These are phyloP conservation scores for Merluccius polli DNA, from an alignment of 2,797 vertebrate genomes.

Conservation along the genomic window DNA sequence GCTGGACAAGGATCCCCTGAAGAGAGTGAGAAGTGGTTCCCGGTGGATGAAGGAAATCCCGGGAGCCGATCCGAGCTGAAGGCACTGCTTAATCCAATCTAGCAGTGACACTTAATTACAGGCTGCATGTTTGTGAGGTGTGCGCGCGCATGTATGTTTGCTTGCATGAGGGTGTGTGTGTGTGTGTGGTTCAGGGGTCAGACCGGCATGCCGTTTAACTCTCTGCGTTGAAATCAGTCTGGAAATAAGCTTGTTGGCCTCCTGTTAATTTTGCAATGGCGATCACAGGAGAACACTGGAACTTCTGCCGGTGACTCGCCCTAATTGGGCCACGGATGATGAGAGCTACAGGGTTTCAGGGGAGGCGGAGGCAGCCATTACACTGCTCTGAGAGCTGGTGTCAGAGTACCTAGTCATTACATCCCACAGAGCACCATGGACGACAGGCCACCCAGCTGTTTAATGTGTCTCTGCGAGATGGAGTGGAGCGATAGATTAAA, in stretches of 20 bases:
- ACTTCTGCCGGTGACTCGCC: neutral
- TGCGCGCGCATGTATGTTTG: slow-evolving; percentile 16
- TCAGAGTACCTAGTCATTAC: neutral
- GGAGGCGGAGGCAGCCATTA: neutral
- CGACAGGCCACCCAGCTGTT: neutral
- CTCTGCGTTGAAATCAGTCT: slow-evolving; percentile 46
- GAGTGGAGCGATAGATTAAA: too few relatives aligned
- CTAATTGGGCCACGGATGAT: neutral
- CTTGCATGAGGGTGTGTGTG: slow-evolving; percentile 13
- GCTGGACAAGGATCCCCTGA: neutral
- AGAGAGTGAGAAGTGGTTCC: slow-evolving; percentile 49
- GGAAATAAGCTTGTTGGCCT: slow-evolving; percentile 35
- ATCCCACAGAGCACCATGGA: neutral
- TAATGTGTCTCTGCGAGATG: neutral
- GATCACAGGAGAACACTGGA: neutral
- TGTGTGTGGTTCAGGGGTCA: slow-evolving; percentile 4
- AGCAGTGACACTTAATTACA: slow-evolving; percentile 69
- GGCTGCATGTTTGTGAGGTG: too few relatives aligned
- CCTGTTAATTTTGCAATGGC: neutral
- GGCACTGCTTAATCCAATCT: slow-evolving; percentile 68
- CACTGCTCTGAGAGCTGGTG: neutral
- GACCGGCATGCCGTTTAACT: slow-evolving; percentile 26
- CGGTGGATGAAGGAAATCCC: neutral
- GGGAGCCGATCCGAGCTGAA: slow-evolving; percentile 45
- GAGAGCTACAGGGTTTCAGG: neutral